Evolutionary conservation across 2,888 invertebrate genomes (phyloP).

Genomic region (Spisula subtruncata): DNA sequence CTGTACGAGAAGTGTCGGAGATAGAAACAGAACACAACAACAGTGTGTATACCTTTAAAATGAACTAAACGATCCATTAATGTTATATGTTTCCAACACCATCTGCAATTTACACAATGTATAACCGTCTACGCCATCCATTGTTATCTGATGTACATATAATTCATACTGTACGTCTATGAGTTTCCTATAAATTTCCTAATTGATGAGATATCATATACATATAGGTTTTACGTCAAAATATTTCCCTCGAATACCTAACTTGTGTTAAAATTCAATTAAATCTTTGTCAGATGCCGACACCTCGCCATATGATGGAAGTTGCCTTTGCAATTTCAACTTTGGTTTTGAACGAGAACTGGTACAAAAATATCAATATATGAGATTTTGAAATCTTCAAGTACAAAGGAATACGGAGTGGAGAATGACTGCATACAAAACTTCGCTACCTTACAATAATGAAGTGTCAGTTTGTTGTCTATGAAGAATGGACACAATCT

Average conservation of each 20-base stretch:
- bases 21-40: neutral
- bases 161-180: neutral
- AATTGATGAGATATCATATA: neutral
- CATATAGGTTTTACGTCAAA: neutral
- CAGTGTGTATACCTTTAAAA: neutral
- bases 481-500: too few relatives aligned
- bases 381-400: neutral
- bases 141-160: neutral
- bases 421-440: too few relatives aligned
- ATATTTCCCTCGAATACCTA: neutral
- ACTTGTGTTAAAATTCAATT: slow-evolving; percentile 19
- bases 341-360: neutral
- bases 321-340: neutral
- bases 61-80: neutral
- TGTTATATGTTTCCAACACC: neutral
- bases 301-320: neutral
- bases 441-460: too few relatives aligned
- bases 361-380: slow-evolving; percentile 10
- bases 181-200: neutral
- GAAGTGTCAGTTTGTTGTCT: too few relatives aligned
- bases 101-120: neutral
- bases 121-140: neutral
- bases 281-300: slow-evolving; percentile 4
- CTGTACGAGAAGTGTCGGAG: too few relatives aligned
- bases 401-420: too few relatives aligned